A percentile compares a stretch with the other conserved stretches of the same genome.
phyloP scores from a whole-genome alignment of 2,113 vertebrate genomes.

The Melanerpes aurifrons region DNA sequence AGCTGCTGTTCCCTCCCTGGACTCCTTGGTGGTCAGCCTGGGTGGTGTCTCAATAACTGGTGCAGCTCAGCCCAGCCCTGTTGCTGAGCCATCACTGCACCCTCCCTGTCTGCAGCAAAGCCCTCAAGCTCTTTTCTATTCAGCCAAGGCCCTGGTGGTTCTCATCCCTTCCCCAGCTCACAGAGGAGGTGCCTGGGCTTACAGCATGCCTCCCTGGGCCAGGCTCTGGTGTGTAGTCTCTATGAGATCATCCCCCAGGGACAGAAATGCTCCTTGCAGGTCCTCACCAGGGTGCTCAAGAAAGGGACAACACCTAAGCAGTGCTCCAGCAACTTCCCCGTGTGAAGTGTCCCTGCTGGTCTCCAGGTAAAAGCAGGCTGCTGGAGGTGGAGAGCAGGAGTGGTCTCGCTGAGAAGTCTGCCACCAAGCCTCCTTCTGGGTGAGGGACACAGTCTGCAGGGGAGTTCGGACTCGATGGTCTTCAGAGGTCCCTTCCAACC shows the following conservation, averaged over 20 bases:
- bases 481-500: too few species aligned
- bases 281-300: accelerated
- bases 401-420: background rate
- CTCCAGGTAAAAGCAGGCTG: background rate
- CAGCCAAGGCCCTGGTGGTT: background rate
- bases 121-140: background rate
- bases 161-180: background rate
- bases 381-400: background rate
- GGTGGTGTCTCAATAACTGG: background rate
- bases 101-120: accelerated
- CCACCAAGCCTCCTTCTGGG: background rate
- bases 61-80: background rate
- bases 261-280: background rate
- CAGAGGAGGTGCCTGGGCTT: background rate
- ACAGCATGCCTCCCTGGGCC: accelerated
- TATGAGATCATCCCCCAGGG: background rate
- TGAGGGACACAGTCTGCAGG: background rate
- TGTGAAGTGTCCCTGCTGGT: background rate
- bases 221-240: too few species aligned
- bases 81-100: background rate
- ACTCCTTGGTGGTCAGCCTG: accelerated
- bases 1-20: background rate
- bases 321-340: background rate
- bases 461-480: too few species aligned
- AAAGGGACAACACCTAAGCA: background rate